A percentile compares a stretch with the other conserved stretches of the same genome.
phyloP scores from a whole-genome alignment of 1,140 invertebrate genomes.

The Thrips palmi region DNA sequence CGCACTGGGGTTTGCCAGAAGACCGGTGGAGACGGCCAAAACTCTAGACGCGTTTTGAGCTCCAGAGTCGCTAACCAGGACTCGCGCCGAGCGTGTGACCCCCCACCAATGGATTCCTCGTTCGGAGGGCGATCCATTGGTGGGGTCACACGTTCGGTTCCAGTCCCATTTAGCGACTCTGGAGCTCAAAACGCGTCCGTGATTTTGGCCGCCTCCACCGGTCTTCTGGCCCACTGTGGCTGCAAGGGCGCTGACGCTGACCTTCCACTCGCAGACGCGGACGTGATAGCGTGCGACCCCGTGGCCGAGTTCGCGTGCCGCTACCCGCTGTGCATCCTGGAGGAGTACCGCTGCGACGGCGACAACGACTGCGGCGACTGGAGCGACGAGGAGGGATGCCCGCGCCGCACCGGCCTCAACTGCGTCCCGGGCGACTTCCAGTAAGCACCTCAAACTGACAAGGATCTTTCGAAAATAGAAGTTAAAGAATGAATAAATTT shows the following conservation, averaged over 20 bases:
- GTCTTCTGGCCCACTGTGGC: no score
- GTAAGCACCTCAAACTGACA: no score
- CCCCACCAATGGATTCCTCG: constrained; percentile 1
- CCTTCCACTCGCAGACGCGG: constrained; percentile 12
- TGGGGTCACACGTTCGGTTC: no score
- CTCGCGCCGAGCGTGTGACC: neutral
- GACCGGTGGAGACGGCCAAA: neutral
- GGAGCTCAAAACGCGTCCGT: no score
- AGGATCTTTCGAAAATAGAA: no score
- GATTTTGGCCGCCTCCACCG: no score
- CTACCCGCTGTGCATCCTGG: constrained; percentile 42
- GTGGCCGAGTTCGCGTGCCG: constrained; percentile 53
- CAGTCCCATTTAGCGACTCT: no score
- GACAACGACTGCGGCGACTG: constrained; percentile 81
- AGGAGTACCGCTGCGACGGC: constrained; percentile 62
- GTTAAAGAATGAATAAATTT: no score
- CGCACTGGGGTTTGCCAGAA: neutral
- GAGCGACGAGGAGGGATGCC: constrained; percentile 58
- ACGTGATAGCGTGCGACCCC: constrained; percentile 29
- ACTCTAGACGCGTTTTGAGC: neutral
- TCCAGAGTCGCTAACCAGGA: no score
- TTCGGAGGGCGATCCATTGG: neutral
- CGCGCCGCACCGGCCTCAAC: constrained; percentile 26
- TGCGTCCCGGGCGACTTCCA: constrained; percentile 39
- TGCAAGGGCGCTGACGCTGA: no score